Percentiles rank a stretch among this genome's conserved stretches.
phyloP scores from a whole-genome alignment of 2,113 vertebrate genomes.

The Xenus cinereus region DNA sequence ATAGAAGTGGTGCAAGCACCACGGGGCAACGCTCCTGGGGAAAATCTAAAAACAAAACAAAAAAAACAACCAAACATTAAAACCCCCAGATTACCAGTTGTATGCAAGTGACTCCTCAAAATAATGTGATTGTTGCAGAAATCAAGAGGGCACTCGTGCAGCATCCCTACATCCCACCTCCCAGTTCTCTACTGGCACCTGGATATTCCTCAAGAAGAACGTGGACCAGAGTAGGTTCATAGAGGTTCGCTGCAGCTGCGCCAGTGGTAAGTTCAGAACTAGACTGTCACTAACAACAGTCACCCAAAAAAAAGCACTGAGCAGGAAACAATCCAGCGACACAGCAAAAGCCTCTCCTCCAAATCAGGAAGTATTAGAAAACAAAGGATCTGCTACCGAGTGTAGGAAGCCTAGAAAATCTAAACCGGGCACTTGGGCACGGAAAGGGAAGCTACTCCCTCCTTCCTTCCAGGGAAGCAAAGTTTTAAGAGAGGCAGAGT shows the following conservation, averaged over 20 bases:
- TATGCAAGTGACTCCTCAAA: not conserved
- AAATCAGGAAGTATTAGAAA: not conserved
- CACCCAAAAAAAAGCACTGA: not conserved
- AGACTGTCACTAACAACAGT: not conserved
- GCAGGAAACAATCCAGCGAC: not conserved
- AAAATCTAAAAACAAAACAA: constrained; percentile 84
- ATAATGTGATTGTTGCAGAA: not conserved
- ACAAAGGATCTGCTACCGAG: not conserved
- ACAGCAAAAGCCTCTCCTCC: not conserved
- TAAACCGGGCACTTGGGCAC: not conserved
- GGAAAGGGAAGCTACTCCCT: not conserved
- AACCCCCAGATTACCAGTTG: not conserved
- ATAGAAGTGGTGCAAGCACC: constrained; percentile 99
- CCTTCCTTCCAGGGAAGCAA: not conserved
- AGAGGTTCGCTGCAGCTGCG: not conserved
- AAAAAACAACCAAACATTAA: not conserved
- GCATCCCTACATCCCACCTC: not conserved
- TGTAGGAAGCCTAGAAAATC: not conserved
- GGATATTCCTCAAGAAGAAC: not conserved
- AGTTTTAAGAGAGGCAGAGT: not conserved
- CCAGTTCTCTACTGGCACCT: not conserved
- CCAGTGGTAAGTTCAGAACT: not conserved
- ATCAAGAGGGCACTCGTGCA: not conserved
- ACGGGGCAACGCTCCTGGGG: constrained; percentile 98
- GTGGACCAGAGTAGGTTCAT: not conserved